phyloP scores from a whole-genome alignment of 1,140 invertebrate genomes.

The Hetaerina americana region DNA sequence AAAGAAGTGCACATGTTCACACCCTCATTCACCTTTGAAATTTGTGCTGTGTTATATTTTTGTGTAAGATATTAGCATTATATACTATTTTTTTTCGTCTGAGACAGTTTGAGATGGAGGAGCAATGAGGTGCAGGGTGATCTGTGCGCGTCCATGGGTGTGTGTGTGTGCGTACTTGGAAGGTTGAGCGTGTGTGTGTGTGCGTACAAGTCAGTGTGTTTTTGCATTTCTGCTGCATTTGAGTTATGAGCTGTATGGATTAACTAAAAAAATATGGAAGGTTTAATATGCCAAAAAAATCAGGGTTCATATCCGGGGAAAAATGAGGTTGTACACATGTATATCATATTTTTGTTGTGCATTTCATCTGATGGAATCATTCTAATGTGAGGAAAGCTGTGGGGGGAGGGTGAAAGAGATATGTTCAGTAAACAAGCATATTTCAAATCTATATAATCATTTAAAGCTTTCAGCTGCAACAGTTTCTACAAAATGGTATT shows the following conservation, averaged over 20 bases:
- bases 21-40: not conserved
- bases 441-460: not conserved
- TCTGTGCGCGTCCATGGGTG: not conserved
- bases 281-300: conserved; percentile 1
- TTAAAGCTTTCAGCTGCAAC: not conserved
- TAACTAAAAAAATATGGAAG: too few relatives aligned
- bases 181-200: not conserved
- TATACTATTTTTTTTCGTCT: conserved; percentile 1
- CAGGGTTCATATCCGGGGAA: not conserved
- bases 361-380: not conserved
- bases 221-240: not conserved
- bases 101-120: not conserved
- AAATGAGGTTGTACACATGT: not conserved
- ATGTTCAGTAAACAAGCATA: not conserved
- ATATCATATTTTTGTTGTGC: not conserved
- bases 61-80: not conserved
- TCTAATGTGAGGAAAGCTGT: not conserved
- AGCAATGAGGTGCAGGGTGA: not conserved
- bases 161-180: not conserved
- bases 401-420: too few relatives aligned
- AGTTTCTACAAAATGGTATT: not conserved
- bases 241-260: not conserved
- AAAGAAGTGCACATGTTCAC: not conserved
- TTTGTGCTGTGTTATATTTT: not conserved
- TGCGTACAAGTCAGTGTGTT: not conserved